These are phyloP conservation scores for Lamellibrachia columna DNA, from an alignment of 2,888 invertebrate species.

Conservation along the genomic window DNA sequence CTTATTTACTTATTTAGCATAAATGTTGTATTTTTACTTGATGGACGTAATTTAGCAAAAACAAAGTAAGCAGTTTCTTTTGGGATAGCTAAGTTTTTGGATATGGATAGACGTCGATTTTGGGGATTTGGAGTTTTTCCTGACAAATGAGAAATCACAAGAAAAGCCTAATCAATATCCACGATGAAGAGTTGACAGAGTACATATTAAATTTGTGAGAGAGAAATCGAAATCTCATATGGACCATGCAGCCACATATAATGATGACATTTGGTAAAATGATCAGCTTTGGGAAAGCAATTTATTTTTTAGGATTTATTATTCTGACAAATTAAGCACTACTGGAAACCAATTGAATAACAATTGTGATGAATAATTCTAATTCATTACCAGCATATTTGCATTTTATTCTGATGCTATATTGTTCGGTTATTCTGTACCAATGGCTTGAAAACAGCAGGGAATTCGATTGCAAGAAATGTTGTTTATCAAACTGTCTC, in stretches of 20 bases:
- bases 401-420: not conserved
- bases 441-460: not conserved
- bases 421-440: not conserved
- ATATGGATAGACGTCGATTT: not conserved
- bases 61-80: not conserved
- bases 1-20: not conserved
- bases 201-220: not conserved
- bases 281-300: not conserved
- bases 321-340: not conserved
- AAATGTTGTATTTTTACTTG: not conserved
- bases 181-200: not conserved
- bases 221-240: not conserved
- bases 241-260: not conserved
- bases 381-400: not conserved
- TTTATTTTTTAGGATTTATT: not conserved
- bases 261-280: not conserved
- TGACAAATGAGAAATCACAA: not conserved
- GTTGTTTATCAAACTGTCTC: not conserved
- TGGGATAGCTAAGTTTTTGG: too few species aligned
- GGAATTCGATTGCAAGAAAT: not conserved
- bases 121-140: not conserved
- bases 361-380: not conserved
- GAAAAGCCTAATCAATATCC: too few species aligned
- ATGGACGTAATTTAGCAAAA: not conserved
- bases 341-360: not conserved